Evolutionary conservation across 1,140 invertebrate species (phyloP).

Genomic region (Chrysoperla carnea): DNA sequence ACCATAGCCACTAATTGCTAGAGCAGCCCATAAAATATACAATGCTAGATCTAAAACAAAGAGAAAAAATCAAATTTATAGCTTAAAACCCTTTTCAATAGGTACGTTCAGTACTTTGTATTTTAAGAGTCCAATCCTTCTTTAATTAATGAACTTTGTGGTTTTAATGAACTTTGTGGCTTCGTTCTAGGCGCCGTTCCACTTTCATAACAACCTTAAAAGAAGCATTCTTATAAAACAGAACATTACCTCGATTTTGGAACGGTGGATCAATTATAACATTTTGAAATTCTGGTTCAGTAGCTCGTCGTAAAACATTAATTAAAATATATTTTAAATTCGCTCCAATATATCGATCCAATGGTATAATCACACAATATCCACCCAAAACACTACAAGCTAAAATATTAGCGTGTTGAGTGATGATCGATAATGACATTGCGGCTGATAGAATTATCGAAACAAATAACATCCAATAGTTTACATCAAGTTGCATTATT

Average conservation of each 20-base stretch:
- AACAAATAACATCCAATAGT: slow-evolving; percentile 42
- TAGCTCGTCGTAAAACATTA: slow-evolving; percentile 39
- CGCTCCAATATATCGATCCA: slow-evolving; percentile 44
- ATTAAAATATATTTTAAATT: slow-evolving; percentile 52
- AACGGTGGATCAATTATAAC: slow-evolving; percentile 41
- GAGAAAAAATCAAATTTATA: too few species aligned
- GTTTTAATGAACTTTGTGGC: too few species aligned
- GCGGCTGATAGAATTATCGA: slow-evolving; percentile 29
- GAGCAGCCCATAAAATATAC: slow-evolving; percentile 28
- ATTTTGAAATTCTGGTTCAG: slow-evolving; percentile 32
- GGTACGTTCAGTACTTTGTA: too few species aligned
- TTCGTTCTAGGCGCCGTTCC: too few species aligned
- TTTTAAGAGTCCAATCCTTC: too few species aligned
- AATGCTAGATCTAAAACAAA: slow-evolving; percentile 34
- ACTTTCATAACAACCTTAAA: too few species aligned
- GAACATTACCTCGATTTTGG: slow-evolving; percentile 34
- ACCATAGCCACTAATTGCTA: slow-evolving; percentile 27
- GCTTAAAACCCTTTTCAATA: too few species aligned
- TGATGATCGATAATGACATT: slow-evolving; percentile 28
- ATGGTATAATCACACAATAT: slow-evolving; percentile 36
- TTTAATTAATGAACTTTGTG: too few species aligned
- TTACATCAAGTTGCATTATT: slow-evolving; percentile 31
- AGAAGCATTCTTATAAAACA: too few species aligned
- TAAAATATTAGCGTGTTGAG: slow-evolving; percentile 37
- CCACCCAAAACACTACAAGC: slow-evolving; percentile 40